Base-by-base conservation (phyloP, 1,140 invertebrate genomes). In the Littorina saxatilis region DNA sequence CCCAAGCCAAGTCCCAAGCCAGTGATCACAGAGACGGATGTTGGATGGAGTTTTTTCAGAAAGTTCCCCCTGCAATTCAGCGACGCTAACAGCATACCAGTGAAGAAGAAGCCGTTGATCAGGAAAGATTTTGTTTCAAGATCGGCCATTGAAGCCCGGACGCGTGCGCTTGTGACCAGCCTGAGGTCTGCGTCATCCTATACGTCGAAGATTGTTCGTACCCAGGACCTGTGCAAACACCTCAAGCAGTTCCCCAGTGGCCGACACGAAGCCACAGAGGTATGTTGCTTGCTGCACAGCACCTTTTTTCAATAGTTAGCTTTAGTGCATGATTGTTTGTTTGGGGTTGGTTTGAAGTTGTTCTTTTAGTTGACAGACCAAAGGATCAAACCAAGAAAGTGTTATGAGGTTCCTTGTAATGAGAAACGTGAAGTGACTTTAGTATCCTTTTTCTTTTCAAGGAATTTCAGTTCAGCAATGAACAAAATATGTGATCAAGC, bases 191-290 rank as follows among this genome's bases (percentile, higher is more conserved):
- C 95, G 0, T 93, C 94, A 85, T 95, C 93, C 4, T 89, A 91
- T 37, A 90, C 93, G n/a, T 94, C 95, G 2, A 94, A 94, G 80
- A 87, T 94, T 58, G 93, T 93, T 55, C 92, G 95, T 82, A 89
- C 95, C 2, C 94, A 96, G 86, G 94, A 96, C 88, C 93, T 97
- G 35, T 94, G 95, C 61, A 90, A 92, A 15, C 96, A 96, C 89
- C 89, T 97, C 0, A 93, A 95, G 73, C 94, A 95, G 79, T 96
- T 95, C 92, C 95, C 95, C 0, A 95, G 96, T 87, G 94, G 96
- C 3, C 94, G 95, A 86, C 93, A 95, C 89, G 92, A 94, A 82
- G 95, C 95, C 81, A 94, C 95, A 29, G 96, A 95, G 92, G 95
- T 95, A 93, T 89, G 83, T 87, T 55, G n/a, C 39, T 79, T 2